Evolutionary conservation across 1,140 invertebrate species (phyloP), one percentile per base, ranked within the genome.

Genomic region (Anoplophora glabripennis): DNA sequence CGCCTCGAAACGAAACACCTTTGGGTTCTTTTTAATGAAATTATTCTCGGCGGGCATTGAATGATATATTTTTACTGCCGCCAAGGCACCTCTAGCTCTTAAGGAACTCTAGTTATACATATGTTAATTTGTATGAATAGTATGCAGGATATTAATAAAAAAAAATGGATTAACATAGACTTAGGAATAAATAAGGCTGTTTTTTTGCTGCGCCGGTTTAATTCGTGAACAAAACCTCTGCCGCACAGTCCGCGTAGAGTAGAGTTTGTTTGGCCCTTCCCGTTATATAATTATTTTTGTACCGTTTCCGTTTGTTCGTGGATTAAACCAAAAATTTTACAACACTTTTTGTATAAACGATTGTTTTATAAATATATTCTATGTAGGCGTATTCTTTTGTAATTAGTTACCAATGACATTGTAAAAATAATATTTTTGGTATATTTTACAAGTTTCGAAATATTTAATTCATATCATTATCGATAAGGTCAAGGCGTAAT

Each of bases 151-250:
- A 28, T 28, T 28, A 28, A n/a, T 21, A 21, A 21, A 21, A 36
- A 44, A 33, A n/a, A n/a, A n/a, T n/a, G 15, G 35, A 54, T 47
- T 56, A 56, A 56, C 34, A 48, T 56, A 56, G 54, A 56, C 45
- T 55, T 38, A 48, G 54, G 37, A 46, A 38, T 47, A 56, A 56
- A 56, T 55, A 55, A 55, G 53, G 53, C 53, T 55, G 53, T 55
- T 45, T 55, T 55, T 45, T 55, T 55, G 53, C 53, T 40, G 40
- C 49, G 11, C 17, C 12, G 28, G 53, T 45, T 55, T 45, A 7
- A 45, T 45, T 33, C 28, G 45, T 33, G 40, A 55, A 55, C 17
- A 28, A 28, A 28, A 28, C 21, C 21, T 28, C 21, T 28, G 21
- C 21, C 21, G 34, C 15, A 18, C 40, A 42, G 5, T 14, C 35